Percentiles rank a stretch among this genome's conserved stretches.
phyloP scores from a whole-genome alignment of 2,888 invertebrate species.

The Drosophila gaucha region DNA sequence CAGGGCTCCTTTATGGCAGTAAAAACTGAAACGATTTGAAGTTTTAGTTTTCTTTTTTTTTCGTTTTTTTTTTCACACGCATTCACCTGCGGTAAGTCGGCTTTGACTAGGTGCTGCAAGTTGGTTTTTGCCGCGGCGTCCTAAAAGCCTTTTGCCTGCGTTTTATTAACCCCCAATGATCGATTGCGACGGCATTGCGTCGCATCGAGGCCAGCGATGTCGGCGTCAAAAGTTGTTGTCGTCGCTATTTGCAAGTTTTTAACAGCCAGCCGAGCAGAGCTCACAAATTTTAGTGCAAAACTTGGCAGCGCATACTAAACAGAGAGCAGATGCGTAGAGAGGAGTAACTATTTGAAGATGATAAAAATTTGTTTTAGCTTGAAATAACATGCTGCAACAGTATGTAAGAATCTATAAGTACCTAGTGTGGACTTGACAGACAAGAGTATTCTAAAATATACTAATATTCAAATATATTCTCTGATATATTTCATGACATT shows the following conservation, averaged over 20 bases:
- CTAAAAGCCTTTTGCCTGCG: conserved; percentile 43
- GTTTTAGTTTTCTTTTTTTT: conserved; percentile 23
- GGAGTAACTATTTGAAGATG: neutral
- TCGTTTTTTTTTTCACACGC: conserved; percentile 36
- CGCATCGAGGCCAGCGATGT: conserved; percentile 23
- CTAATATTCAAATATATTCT: too few species aligned
- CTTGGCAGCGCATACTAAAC: conserved; percentile 8
- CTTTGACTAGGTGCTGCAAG: conserved; percentile 24
- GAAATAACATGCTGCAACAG: too few species aligned
- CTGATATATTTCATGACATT: too few species aligned
- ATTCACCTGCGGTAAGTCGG: conserved; percentile 39
- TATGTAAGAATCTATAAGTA: neutral
- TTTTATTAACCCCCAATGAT: conserved; percentile 66
- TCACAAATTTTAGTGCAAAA: conserved; percentile 23
- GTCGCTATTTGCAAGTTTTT: conserved; percentile 40
- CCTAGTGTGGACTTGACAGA: neutral
- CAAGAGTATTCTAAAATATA: neutral
- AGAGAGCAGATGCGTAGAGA: neutral
- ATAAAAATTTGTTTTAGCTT: neutral
- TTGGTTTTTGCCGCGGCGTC: conserved; percentile 32
- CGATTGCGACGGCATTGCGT: conserved; percentile 58
- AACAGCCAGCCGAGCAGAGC: conserved; percentile 12
- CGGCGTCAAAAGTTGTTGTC: conserved; percentile 33
- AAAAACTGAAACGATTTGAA: conserved; percentile 61
- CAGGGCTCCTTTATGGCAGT: conserved; percentile 57